These are phyloP conservation scores for Sarcophaga caerulescens DNA, from an alignment of 2,888 invertebrate species.

Conservation along the genomic window DNA sequence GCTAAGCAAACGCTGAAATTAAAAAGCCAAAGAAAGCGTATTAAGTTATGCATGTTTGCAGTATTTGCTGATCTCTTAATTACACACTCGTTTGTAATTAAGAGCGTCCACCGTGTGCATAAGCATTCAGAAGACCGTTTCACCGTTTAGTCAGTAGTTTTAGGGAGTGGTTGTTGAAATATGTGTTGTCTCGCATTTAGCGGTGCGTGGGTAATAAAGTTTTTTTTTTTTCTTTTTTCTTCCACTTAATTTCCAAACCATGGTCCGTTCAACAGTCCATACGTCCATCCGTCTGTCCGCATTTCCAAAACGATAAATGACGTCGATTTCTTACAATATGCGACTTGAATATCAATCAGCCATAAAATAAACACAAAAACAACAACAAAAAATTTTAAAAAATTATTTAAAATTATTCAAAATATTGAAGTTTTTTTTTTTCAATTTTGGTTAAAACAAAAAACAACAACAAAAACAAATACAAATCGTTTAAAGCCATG, in stretches of 20 bases:
- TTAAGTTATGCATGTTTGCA: slow-evolving; percentile 27
- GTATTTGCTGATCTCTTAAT: slow-evolving; percentile 38
- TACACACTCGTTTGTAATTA: slow-evolving; percentile 48
- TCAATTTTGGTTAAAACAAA: slow-evolving; percentile 34
- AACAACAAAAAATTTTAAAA: too few relatives aligned
- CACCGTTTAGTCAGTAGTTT: slow-evolving; percentile 2
- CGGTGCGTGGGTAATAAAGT: background rate
- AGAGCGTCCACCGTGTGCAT: slow-evolving; percentile 2
- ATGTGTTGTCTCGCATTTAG: background rate
- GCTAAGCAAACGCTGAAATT: too few relatives aligned
- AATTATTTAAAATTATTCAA: slow-evolving; percentile 43
- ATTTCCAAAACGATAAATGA: slow-evolving; percentile 36
- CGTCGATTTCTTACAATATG: slow-evolving; percentile 57
- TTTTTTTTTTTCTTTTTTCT: background rate
- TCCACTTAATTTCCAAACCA: background rate
- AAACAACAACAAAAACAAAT: slow-evolving; percentile 33
- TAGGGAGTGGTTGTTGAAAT: slow-evolving; percentile 56
- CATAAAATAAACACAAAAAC: background rate
- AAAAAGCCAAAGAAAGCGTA: too few relatives aligned
- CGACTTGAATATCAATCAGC: slow-evolving; percentile 60
- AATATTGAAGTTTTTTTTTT: slow-evolving; percentile 43
- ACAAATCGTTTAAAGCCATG: too few relatives aligned
- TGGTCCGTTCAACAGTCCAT: background rate
- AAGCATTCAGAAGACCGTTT: background rate
- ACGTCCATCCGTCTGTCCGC: background rate